Evolutionary conservation across 1,140 invertebrate species (phyloP), one percentile per base, ranked within the genome.

Genomic region (Oppia nitens): DNA sequence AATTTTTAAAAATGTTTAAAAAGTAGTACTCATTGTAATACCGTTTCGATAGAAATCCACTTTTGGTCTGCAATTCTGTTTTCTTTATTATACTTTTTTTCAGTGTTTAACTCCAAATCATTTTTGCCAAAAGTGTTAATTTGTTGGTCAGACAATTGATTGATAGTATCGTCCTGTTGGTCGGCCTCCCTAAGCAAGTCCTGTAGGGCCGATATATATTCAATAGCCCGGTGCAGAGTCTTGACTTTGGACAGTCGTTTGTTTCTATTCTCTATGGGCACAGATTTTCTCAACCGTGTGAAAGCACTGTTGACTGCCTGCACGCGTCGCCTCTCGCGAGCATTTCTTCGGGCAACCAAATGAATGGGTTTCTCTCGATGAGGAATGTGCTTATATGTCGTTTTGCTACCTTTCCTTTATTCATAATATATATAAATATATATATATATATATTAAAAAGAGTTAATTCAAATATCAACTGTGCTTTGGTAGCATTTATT

Each of bases 251-350:
- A 72, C 17, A 72, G 56, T 47, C 70, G 61, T 50, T 72, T 72
- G 52, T 61, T 69, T 23, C 69, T 59, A 48, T 66, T 68, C 49
- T 69, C 68, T 3, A 68, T 52, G 0, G 76, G 77, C 11, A 78
- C 71, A 25, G 68, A 70, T 65, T 73, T 75, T 47, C 75, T 65
- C 14, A 78, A 66, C 50, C 69, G 66, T 1, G 69, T 67, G 65
- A 78, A 78, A 6, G 76, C 77, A 32, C 63, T 66, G 60, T 79
- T 79, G 45, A 79, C 77, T 1, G 77, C 76, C 64, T 79, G 74
- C 2, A 79, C 77, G 32, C 77, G 61, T 47, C 72, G 67, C 57
- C 77, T 62, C 65, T 79, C 78, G 27, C 78, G 66, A 0, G 78
- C 77, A 64, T 80, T 80, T 47, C 78, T 66, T 59, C 70, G 69